Base-by-base conservation (phyloP, 2,888 invertebrate genomes). In the Drosophila percnosoma region DNA sequence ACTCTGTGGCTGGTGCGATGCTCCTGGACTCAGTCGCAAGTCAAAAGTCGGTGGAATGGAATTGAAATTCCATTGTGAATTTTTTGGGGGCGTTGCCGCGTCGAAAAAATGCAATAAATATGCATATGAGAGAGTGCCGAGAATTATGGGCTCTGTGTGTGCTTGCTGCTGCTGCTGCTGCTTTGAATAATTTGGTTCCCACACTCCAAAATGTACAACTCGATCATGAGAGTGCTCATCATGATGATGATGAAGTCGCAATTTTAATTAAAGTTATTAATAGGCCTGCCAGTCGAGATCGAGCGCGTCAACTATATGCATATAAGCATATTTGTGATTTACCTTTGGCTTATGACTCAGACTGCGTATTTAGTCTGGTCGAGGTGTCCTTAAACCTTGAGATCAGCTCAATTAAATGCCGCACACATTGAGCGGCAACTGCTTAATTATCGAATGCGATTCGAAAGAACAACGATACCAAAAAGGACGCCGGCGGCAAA, bases 121-220 rank as follows among this genome's bases (percentile, higher is more conserved):
- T 91, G 91, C 91, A 92, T 91, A 91, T 91, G 90, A 92, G 91
- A 83, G 88, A 82, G 82, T 68, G 71, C 59, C 58, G 67, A 75
- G 82, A 79, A 73, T 78, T 81, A 78, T 78, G 75, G 68, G 15
- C 45, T 24, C 64, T 68, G 49, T 74, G 67, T 58, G 55, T 52
- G 62, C n/a, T 54, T 40, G n/a, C 21, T 40, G 21, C 15, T 55
- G n/a, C 15, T 55, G n/a, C 31, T 52, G n/a, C 52, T 68, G 87
- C 91, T 91, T 91, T 92, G 89, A 92, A 91, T 91, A 91, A 90
- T 89, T 90, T 81, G 83, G 91, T 91, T 92, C 92, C 92, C 91
- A 91, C 91, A 91, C 89, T 87, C 67, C 31, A 42, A 63, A 53
- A 57, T 29, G 29, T 40, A 13, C 18, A 51, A 34, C 34, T 34